Evolutionary conservation across 2,888 invertebrate genomes (phyloP).

Genomic region (Glyphotaelius pellucidus): DNA sequence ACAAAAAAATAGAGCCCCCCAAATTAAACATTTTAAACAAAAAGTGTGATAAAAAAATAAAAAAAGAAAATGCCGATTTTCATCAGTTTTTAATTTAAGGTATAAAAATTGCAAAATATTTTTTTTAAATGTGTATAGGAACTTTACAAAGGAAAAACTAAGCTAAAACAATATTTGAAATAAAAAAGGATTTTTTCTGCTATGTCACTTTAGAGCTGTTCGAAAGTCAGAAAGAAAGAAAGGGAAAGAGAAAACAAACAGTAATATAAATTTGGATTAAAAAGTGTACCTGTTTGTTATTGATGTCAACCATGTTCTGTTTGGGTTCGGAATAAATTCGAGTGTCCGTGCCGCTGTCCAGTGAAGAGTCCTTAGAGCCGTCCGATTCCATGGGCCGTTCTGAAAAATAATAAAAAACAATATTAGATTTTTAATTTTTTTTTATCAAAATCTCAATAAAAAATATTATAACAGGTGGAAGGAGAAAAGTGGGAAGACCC

Average conservation of each 20-base stretch:
- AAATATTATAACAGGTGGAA: too few species aligned
- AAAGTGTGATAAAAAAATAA: neutral
- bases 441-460: too few species aligned
- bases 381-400: constrained; percentile 83
- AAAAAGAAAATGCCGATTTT: neutral
- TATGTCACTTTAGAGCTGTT: neutral
- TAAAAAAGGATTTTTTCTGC: neutral
- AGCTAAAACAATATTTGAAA: neutral
- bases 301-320: constrained; percentile 73
- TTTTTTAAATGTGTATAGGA: neutral
- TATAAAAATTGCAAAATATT: neutral
- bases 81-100: neutral
- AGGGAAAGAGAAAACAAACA: neutral
- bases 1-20: neutral
- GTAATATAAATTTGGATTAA: neutral
- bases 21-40: neutral
- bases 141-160: neutral
- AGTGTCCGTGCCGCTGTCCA: constrained; percentile 88
- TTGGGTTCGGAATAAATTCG: constrained; percentile 78
- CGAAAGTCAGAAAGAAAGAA: neutral
- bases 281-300: constrained; percentile 77
- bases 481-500: too few species aligned
- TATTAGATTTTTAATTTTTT: neutral
- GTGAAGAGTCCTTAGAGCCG: constrained; percentile 88
- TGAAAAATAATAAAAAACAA: constrained; percentile 70